These are phyloP conservation scores for Norana najaformis DNA, from an alignment of 2,888 invertebrate species.

Conservation along the genomic window DNA sequence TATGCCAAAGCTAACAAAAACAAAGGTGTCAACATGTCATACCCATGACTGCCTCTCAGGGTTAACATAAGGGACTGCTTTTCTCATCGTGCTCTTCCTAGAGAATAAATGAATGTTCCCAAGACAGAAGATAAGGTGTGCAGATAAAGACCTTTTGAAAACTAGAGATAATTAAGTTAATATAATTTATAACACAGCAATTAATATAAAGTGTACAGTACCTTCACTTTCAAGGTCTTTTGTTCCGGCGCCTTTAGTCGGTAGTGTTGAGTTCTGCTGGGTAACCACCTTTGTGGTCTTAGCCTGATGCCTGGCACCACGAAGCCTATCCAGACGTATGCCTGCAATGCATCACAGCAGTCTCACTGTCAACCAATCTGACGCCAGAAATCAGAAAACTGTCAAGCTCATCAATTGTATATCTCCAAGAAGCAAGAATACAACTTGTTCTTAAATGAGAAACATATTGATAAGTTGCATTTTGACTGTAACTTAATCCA, in stretches of 20 bases:
- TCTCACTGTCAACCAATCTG: neutral
- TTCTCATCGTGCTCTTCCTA: no score
- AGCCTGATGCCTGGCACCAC: constrained; percentile 87
- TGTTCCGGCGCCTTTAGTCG: neutral
- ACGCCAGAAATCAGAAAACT: neutral
- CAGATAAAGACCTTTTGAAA: neutral
- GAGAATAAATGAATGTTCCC: no score
- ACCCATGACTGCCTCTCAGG: no score
- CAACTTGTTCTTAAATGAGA: no score
- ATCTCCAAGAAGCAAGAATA: no score
- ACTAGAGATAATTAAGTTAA: neutral
- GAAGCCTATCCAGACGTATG: constrained; percentile 87
- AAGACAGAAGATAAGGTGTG: neutral
- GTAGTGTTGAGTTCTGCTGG: neutral
- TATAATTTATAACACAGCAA: neutral
- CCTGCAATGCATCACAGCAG: constrained; percentile 63
- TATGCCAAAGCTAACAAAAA: no score
- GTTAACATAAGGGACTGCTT: no score
- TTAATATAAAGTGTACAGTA: neutral
- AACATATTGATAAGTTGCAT: no score
- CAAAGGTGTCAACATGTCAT: no score
- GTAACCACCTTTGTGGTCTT: neutral
- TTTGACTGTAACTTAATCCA: no score
- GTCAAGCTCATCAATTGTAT: neutral
- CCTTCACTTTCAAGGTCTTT: neutral